Conservation (phyloP, 2,888 invertebrate species). For the Hanleya hanleyi region DNA sequence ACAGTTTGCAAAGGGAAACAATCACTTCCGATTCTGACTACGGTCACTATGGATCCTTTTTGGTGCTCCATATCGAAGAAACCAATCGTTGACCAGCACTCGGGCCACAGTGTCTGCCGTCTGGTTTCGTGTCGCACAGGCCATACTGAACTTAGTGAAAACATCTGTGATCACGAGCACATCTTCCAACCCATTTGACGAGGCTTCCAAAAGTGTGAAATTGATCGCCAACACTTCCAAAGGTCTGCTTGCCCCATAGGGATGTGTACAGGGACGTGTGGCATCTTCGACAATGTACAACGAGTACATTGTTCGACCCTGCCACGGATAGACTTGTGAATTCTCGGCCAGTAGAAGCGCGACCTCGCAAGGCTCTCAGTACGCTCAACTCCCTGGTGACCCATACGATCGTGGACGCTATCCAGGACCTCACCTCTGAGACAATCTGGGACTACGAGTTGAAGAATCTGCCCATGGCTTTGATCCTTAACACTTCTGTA, state of each 20-base stretch:
- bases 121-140: not conserved
- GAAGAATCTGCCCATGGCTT: not conserved
- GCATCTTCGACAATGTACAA: slow-evolving; percentile 3
- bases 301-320: not conserved
- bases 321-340: not conserved
- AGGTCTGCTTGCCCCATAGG: not conserved
- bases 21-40: not conserved
- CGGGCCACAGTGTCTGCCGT: not conserved
- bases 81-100: slow-evolving; percentile 11
- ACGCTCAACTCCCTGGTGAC: slow-evolving; percentile 11
- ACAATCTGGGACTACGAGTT: not conserved
- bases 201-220: not conserved
- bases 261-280: not conserved
- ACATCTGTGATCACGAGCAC: slow-evolving; percentile 13
- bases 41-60: not conserved
- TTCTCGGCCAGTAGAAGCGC: not conserved
- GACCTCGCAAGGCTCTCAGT: not conserved
- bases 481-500: not conserved
- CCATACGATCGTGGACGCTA: slow-evolving; percentile 1
- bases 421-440: not conserved
- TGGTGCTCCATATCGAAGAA: not conserved
- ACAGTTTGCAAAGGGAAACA: not conserved
- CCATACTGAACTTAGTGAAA: not conserved
- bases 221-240: not conserved
- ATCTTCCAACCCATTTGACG: slow-evolving; percentile 12